Evolutionary conservation across 2,797 vertebrate species (phyloP), one percentile per base, ranked within the genome.

Genomic region (Chaetophractus vellerosus): DNA sequence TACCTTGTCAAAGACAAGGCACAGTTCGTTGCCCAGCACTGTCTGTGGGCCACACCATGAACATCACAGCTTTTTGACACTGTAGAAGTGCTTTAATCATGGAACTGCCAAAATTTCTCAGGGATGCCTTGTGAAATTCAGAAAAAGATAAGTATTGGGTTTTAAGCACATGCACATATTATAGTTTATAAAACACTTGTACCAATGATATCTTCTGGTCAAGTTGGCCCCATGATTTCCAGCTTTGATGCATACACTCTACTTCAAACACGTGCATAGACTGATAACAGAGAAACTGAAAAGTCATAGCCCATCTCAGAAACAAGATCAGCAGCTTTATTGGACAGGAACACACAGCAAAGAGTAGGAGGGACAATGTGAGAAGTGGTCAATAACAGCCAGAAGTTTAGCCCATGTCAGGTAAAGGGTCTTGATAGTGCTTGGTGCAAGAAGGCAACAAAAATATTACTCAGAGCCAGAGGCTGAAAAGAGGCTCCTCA

Each of bases 311-410:
- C 48, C 23, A 57, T 69, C 48, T 89, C 95, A 88, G 57, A 96
- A 92, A 48, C 50, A 79, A 91, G n/a, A 23, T 38, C 48, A 76
- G 31, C 19, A 36, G 64, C 93, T 93, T 94, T 36, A 59, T 6
- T 66, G 36, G 24, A 24, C 11, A 90, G 63, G 87, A 79, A 90
- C 19, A 19, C 52, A 84, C 74, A 74, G 33, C 24, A 41, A 90
- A 55, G 8, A 90, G 33, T 9, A 36, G 59, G 23, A 36, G 66
- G 23, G 31, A 41, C 61, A 92, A 71, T 84, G 6, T 3, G 45
- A 82, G 8, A 72, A 31, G 19, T 5, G 7, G 14, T 57, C 36
- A 75, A 21, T 2, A 57, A 9, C 38, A 61, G 26, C 16, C 57
- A 82, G 21, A 11, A 55, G 14, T 31, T 72, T 12, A 64, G 45